phyloP scores from a whole-genome alignment of 2,113 vertebrate species.

The Porphyrio hochstetteri region DNA sequence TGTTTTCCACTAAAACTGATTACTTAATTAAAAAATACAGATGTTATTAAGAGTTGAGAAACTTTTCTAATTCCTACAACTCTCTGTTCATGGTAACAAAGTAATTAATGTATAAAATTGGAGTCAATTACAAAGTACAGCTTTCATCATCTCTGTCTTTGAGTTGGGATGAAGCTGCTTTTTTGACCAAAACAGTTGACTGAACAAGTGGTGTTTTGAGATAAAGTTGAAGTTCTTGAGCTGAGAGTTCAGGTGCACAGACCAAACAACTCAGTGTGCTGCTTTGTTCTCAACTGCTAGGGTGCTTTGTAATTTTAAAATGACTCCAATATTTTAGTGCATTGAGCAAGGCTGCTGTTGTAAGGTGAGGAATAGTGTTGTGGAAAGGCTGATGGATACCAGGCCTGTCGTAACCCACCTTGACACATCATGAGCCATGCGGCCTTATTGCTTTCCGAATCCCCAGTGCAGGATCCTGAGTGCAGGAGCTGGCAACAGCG shows the following conservation, averaged over 20 bases:
- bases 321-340: not conserved
- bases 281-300: not conserved
- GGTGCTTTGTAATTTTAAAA: not conserved
- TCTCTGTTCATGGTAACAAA: not conserved
- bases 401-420: not conserved
- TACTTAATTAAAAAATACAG: not conserved
- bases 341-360: not conserved
- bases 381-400: not conserved
- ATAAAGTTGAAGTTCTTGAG: not conserved
- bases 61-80: not conserved
- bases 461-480: not conserved
- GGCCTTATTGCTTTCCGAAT: not conserved
- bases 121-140: not conserved
- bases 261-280: not conserved
- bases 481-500: not conserved
- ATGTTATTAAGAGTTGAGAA: not conserved
- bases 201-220: not conserved
- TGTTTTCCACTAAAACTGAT: not conserved
- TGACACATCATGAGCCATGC: rapidly evolving
- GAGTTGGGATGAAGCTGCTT: not conserved
- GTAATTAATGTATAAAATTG: not conserved
- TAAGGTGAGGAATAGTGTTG: not conserved
- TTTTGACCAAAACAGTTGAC: not conserved
- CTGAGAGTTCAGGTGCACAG: not conserved
- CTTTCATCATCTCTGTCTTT: not conserved